Base-by-base conservation (phyloP, 1,140 invertebrate species). In the Meloidogyne chitwoodi region DNA sequence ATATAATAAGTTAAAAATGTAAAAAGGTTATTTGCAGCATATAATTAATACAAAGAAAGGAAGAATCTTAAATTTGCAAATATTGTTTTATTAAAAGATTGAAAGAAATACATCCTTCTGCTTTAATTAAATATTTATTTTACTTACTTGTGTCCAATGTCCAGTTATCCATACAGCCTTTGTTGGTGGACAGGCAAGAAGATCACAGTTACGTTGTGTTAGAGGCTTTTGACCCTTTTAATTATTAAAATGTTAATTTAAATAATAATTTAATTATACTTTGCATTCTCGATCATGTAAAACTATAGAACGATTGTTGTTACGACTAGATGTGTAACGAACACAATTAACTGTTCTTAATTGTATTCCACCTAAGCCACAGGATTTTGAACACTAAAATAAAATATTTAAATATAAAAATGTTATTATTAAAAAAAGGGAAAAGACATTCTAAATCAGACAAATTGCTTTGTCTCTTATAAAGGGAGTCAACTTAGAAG, bases 121-220 rank as follows among this genome's bases (percentile, higher is more conserved):
- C n/a, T n/a, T n/a, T n/a, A n/a, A n/a, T n/a, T n/a, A n/a, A n/a
- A n/a, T n/a, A n/a, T n/a, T n/a, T n/a, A n/a, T n/a, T n/a, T n/a
- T n/a, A n/a, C n/a, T n/a, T n/a, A n/a, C n/a, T n/a, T n/a, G n/a
- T 67, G 76, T 75, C 84, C 84, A 86, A 5, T 82, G 78, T 5
- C 84, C 84, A 22, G 76, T 81, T 16, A 79, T 79, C 83, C 84
- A 86, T 68, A 79, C 63, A 48, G 71, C 22, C 12, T 22, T 71
- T n/a, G 27, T 22, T 56, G 67, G 44, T 48, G 79, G 74, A 8
- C 81, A 81, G 22, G 61, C 27, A 1, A 14, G 38, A 16, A 65
- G 71, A 34, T 83, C 81, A 69, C 82, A 83, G 31, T 2, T 16
- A 22, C 71, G 41, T 73, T 83, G 78, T 11, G 56, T 77, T 61